These are phyloP conservation scores for Ophonus ardosiacus DNA, from an alignment of 2,888 invertebrate genomes.

Conservation along the genomic window DNA sequence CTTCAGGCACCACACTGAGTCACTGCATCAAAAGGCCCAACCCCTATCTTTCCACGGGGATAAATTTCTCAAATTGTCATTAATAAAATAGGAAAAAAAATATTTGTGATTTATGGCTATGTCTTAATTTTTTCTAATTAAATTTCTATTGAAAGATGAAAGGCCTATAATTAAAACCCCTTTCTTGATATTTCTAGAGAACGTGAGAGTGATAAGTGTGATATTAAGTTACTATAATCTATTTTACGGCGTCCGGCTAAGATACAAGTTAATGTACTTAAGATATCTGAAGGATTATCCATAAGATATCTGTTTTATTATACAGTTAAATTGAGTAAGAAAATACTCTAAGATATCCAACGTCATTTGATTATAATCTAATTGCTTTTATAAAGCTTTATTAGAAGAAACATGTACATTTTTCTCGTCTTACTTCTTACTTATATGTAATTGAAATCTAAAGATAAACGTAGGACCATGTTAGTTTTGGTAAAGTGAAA, in stretches of 20 bases:
- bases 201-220: not conserved
- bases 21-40: constrained; percentile 13
- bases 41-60: constrained; percentile 12
- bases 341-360: not conserved
- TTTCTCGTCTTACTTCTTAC: too few relatives aligned
- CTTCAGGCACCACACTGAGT: constrained; percentile 17
- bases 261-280: constrained; percentile 24
- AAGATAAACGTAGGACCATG: not conserved
- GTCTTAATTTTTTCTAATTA: constrained; percentile 31
- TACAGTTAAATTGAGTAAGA: constrained; percentile 35
- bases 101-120: constrained; percentile 24
- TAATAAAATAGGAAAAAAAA: constrained; percentile 4
- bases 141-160: not conserved
- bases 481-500: not conserved
- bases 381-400: constrained; percentile 23
- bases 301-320: constrained; percentile 25
- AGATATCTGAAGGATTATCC: constrained; percentile 27
- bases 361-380: constrained; percentile 33
- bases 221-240: constrained; percentile 14
- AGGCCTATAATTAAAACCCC: constrained; percentile 10
- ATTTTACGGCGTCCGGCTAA: constrained; percentile 2
- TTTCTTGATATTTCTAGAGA: constrained; percentile 1
- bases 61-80: constrained; percentile 30
- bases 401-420: not conserved
- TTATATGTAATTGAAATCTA: not conserved